Evolutionary conservation across 1,140 invertebrate genomes (phyloP).

Genomic region (Lordiphosa mommai): DNA sequence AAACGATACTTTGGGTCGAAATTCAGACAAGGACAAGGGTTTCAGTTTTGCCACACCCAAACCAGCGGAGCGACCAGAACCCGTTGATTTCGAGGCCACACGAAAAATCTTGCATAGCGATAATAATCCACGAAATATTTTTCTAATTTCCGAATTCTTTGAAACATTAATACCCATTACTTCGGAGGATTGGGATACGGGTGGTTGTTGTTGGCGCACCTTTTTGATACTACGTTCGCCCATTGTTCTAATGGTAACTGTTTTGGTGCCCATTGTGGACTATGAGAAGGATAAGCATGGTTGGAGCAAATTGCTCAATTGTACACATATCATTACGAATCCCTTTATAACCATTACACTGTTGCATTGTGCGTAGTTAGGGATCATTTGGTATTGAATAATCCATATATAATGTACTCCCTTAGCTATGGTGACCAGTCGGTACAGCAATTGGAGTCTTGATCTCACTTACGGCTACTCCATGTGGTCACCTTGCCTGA

Average conservation of each 20-base stretch:
- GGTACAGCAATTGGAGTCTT: slow-evolving; percentile 16
- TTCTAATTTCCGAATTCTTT: slow-evolving; percentile 20
- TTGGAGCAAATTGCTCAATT: slow-evolving; percentile 58
- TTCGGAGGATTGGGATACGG: slow-evolving; percentile 6
- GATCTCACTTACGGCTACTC: not conserved
- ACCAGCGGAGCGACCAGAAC: not conserved
- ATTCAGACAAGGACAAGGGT: not conserved
- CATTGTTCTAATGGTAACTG: slow-evolving; percentile 4
- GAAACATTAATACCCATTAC: slow-evolving; percentile 29
- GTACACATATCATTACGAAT: slow-evolving; percentile 37
- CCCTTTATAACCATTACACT: slow-evolving; percentile 28
- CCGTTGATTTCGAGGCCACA: slow-evolving; percentile 10
- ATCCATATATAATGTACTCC: not conserved
- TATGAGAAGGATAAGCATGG: slow-evolving; percentile 39
- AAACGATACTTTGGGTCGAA: slow-evolving; percentile 1
- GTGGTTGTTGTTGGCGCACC: slow-evolving; percentile 3
- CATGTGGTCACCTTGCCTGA: slow-evolving; percentile 23
- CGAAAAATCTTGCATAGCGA: slow-evolving; percentile 16
- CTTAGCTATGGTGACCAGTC: slow-evolving; percentile 18
- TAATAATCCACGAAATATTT: slow-evolving; percentile 30
- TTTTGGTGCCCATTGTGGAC: slow-evolving; percentile 41
- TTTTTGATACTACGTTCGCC: slow-evolving; percentile 17
- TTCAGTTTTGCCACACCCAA: slow-evolving; percentile 8
- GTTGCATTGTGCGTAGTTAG: slow-evolving; percentile 18
- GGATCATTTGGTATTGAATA: not conserved